Evolutionary conservation across 2,113 vertebrate species (phyloP).

Genomic region (Chaenogobius annularis): DNA sequence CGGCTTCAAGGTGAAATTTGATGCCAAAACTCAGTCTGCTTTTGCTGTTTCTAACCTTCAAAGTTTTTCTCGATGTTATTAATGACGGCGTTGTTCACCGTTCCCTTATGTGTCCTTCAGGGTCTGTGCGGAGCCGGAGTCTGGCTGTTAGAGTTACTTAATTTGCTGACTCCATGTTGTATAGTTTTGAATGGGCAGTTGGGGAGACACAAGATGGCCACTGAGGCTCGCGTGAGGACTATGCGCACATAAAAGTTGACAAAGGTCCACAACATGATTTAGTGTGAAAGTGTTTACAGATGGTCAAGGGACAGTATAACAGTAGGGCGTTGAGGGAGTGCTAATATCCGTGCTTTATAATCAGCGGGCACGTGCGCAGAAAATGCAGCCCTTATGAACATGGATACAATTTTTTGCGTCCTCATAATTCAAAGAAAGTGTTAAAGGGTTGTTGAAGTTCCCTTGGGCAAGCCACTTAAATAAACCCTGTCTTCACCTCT

Average conservation of each 20-base stretch:
- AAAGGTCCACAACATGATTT: background rate
- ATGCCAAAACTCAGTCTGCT: background rate
- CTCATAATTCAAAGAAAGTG: background rate
- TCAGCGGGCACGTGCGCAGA: background rate
- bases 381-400: background rate
- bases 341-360: background rate
- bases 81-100: background rate
- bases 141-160: slow-evolving; percentile 5
- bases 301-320: background rate
- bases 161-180: slow-evolving; percentile 4
- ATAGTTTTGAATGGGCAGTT: background rate
- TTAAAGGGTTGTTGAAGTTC: background rate
- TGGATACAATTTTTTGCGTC: background rate
- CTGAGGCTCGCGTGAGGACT: background rate
- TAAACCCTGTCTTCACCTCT: too few relatives aligned
- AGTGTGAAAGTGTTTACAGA: background rate
- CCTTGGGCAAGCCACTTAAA: background rate
- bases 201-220: background rate
- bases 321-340: background rate
- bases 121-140: background rate
- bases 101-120: slow-evolving; percentile 1
- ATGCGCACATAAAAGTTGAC: slow-evolving; percentile 1
- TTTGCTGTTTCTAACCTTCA: slow-evolving; percentile 7
- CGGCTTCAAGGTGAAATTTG: background rate
- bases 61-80: background rate